Evolutionary conservation across 2,888 invertebrate genomes (phyloP).

Genomic region (Argyresthia albistria): DNA sequence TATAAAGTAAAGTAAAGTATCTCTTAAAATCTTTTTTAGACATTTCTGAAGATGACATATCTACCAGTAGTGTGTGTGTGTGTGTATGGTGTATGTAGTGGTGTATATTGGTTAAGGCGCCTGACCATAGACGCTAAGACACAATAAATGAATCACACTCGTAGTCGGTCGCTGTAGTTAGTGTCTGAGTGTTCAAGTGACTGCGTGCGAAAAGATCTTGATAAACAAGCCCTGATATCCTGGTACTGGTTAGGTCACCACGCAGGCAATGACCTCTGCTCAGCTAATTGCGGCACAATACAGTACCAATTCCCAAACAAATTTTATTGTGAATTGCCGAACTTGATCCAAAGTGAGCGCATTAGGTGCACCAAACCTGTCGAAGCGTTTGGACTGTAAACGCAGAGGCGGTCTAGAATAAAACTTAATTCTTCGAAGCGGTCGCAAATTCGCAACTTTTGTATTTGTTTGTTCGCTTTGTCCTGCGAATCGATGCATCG

Average conservation of each 20-base stretch:
- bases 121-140: too few relatives aligned
- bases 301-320: background rate
- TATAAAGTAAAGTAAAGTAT: too few relatives aligned
- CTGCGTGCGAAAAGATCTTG: constrained; percentile 41
- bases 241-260: constrained; percentile 35
- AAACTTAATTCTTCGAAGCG: constrained; percentile 32
- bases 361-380: constrained; percentile 27
- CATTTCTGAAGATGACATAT: background rate
- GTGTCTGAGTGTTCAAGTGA: constrained; percentile 10
- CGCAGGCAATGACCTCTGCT: constrained; percentile 18
- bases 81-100: background rate
- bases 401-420: constrained; percentile 31
- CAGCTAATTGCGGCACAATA: constrained; percentile 18
- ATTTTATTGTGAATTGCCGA: background rate
- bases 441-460: constrained; percentile 15
- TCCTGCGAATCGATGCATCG: constrained; percentile 28
- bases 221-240: constrained; percentile 29
- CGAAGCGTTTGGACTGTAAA: constrained; percentile 29
- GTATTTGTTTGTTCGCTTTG: constrained; percentile 20
- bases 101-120: background rate
- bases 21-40: too few relatives aligned
- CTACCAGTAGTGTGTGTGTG: background rate
- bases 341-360: constrained; percentile 19
- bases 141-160: constrained; percentile 6
- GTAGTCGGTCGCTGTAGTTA: constrained; percentile 25